Evolutionary conservation across 2,113 vertebrate genomes (phyloP), one percentile per base, ranked within the genome.

Genomic region (Chionodraco myersi): DNA sequence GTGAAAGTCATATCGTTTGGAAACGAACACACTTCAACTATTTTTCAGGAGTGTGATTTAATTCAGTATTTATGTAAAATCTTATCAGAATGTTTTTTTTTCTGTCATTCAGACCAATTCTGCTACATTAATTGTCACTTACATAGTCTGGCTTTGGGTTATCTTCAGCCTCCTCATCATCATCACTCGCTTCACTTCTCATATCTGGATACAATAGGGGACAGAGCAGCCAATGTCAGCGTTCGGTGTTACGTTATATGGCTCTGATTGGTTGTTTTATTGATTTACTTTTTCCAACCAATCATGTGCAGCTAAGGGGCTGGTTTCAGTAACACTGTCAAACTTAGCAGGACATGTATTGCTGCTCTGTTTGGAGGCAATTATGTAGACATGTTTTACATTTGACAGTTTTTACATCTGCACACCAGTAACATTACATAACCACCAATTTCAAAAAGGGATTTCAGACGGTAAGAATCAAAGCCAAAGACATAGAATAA

Each of bases 101-200:
- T 41, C 36, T 41, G 6, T 41, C 36, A 41, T 41, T 41, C 36
- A 41, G 36, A 41, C 36, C 36, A 41, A 41, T 41, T 41, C 6
- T 41, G 36, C 36, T 41, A 41, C 36, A 7, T 41, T 41, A 41
- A 6, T 41, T 41, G 36, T 41, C n/a, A 88, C 88, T 88, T 52
- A 91, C 88, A 82, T 59, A 83, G 65, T 79, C 74, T 7, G 26
- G n/a, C 54, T 90, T 77, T 14, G 85, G 59, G 9, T 75, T 62
- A 41, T 87, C 60, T 34, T 89, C 79, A 75, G 30, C 13, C 53
- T 88, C 73, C 21, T 89, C 87, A n/a, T 71, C 30, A n/a, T 71
- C 72, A 34, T 91, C 85, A 23, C 75, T 87, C 34, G 81, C 89
- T 5, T 71, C 83, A 61, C 75, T 64, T 72, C 66, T 84, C 11